A percentile compares a stretch with the other conserved stretches of the same genome.
These are phyloP conservation scores for Cygnus olor DNA, from an alignment of 2,797 vertebrate species.

Conservation along the genomic window DNA sequence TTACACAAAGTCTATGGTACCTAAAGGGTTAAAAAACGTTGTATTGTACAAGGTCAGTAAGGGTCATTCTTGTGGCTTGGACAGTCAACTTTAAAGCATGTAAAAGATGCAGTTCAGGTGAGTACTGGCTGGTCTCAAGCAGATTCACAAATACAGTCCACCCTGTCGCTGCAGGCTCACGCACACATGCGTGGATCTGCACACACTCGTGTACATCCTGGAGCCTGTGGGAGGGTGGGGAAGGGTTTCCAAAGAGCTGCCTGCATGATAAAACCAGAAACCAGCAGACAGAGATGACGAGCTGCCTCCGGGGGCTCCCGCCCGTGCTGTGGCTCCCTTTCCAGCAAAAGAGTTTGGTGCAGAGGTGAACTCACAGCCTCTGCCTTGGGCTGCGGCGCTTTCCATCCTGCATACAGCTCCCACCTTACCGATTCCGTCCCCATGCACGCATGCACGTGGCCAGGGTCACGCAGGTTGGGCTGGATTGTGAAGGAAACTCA, in stretches of 20 bases:
- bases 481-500: constrained; percentile 77
- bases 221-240: not conserved
- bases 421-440: not conserved
- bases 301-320: not conserved
- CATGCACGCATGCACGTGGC: not conserved
- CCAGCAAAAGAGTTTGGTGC: not conserved
- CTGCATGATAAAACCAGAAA: not conserved
- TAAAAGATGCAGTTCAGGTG: constrained; percentile 86
- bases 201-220: not conserved
- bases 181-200: not conserved
- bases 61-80: constrained; percentile 83
- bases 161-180: constrained; percentile 76
- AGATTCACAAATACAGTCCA: constrained; percentile 84
- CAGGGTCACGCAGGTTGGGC: constrained; percentile 76
- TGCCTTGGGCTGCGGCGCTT: not conserved
- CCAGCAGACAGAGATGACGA: not conserved
- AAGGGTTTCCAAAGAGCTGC: not conserved
- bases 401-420: not conserved
- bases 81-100: constrained; percentile 79
- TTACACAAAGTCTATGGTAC: constrained; percentile 66
- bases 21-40: constrained; percentile 77
- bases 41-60: constrained; percentile 80
- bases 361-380: not conserved
- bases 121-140: constrained; percentile 85
- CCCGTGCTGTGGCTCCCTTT: not conserved